Conservation (phyloP, 2,113 vertebrate genomes). For the Haemorhous mexicanus region DNA sequence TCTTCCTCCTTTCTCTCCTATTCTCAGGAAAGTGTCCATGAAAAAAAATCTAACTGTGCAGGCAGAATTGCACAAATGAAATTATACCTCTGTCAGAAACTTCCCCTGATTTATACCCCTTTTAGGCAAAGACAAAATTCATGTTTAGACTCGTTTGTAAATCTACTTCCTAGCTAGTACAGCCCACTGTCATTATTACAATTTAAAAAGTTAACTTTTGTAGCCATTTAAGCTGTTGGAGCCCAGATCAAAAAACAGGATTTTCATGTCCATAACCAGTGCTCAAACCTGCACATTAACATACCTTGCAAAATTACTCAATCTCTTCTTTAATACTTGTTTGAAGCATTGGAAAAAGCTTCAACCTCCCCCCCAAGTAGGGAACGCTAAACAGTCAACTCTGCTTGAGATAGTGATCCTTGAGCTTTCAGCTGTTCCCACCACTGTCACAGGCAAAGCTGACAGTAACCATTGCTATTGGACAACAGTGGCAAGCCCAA, state of each 20-base stretch:
- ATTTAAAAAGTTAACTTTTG: not conserved
- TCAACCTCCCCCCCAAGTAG: fast-evolving
- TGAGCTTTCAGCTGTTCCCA: not conserved
- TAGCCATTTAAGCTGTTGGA: not conserved
- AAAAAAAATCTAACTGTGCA: not conserved
- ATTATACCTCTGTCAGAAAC: not conserved
- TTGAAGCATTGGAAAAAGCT: not conserved
- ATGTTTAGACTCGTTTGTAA: not conserved
- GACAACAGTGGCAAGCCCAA: not conserved
- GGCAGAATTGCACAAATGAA: not conserved
- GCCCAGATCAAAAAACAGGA: not conserved
- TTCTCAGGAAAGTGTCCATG: not conserved
- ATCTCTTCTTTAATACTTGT: not conserved
- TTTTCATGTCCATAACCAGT: not conserved
- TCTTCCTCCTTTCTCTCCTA: not conserved
- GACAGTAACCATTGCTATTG: not conserved
- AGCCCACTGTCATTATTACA: not conserved
- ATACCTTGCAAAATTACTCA: not conserved
- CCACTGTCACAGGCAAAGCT: not conserved
- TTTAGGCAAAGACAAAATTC: not conserved
- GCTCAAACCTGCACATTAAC: not conserved
- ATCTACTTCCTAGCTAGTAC: not conserved
- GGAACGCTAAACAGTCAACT: not conserved
- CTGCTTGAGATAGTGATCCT: not conserved
- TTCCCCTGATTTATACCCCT: not conserved